phyloP scores from a whole-genome alignment of 2,888 invertebrate species.

The Tethea ocularis region DNA sequence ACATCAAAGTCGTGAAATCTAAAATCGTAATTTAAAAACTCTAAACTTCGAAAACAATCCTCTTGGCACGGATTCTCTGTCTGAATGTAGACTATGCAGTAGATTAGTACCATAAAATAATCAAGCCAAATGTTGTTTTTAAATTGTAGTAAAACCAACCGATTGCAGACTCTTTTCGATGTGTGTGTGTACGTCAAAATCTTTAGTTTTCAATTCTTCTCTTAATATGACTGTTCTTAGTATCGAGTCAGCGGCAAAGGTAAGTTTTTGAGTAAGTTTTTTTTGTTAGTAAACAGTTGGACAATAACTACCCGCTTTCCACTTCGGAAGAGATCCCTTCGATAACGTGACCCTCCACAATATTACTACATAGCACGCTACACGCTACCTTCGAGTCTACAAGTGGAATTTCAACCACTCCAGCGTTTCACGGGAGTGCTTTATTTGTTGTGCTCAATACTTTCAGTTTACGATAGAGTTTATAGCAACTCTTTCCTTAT shows the following conservation, averaged over 20 bases:
- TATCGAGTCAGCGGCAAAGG: slow-evolving; percentile 11
- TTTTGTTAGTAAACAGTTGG: slow-evolving; percentile 59
- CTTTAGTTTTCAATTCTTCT: too few species aligned
- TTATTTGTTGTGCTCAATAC: slow-evolving; percentile 17
- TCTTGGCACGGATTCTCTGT: too few species aligned
- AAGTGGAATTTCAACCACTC: slow-evolving; percentile 27
- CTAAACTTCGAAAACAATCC: too few species aligned
- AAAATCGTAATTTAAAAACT: too few species aligned
- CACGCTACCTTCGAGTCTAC: slow-evolving; percentile 49
- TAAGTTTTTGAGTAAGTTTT: slow-evolving; percentile 44
- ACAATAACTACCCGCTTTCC: slow-evolving; percentile 49
- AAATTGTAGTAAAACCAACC: too few species aligned
- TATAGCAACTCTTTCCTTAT: slow-evolving; percentile 24
- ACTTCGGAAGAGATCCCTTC: slow-evolving; percentile 58
- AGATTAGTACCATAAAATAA: too few species aligned
- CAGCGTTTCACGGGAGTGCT: slow-evolving; percentile 23
- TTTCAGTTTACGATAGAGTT: slow-evolving; percentile 19
- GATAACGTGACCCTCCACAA: slow-evolving; percentile 55
- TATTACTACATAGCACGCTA: slow-evolving; percentile 63
- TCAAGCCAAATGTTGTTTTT: too few species aligned
- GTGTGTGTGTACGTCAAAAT: too few species aligned
- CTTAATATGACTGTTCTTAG: too few species aligned
- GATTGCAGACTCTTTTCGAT: too few species aligned
- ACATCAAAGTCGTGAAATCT: too few species aligned
- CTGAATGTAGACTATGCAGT: too few species aligned